Conservation (phyloP, 2,797 vertebrate species). For the Phalanger gymnotis region DNA sequence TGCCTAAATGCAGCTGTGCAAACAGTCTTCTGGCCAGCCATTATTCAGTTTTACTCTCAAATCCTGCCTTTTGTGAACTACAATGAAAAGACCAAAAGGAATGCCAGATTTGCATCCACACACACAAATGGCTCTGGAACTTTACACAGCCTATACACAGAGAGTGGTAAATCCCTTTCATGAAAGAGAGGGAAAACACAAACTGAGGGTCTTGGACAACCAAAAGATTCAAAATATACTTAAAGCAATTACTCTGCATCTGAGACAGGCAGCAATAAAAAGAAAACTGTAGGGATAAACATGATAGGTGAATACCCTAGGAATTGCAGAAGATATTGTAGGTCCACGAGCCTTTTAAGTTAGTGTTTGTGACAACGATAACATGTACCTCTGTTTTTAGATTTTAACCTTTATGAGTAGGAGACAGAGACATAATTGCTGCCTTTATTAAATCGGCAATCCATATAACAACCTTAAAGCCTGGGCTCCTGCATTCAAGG, state of each 20-base stretch:
- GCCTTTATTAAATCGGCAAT: slow-evolving; percentile 39
- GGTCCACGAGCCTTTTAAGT: slow-evolving; percentile 5
- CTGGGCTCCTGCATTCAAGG: slow-evolving; percentile 29
- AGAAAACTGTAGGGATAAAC: slow-evolving; percentile 31
- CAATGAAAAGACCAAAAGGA: slow-evolving; percentile 57
- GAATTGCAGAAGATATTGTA: slow-evolving; percentile 58
- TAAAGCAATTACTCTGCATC: not conserved
- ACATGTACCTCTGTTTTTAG: not conserved
- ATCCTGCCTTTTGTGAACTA: slow-evolving; percentile 54
- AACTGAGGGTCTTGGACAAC: slow-evolving; percentile 37
- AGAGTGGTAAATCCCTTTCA: slow-evolving; percentile 51
- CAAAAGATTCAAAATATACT: slow-evolving; percentile 39
- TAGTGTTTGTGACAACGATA: slow-evolving; percentile 32
- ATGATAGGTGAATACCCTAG: slow-evolving; percentile 33
- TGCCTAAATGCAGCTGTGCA: slow-evolving; percentile 83
- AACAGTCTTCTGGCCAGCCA: slow-evolving; percentile 81
- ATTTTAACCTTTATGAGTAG: slow-evolving; percentile 53
- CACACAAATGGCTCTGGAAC: slow-evolving; percentile 45
- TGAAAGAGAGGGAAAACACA: slow-evolving; percentile 48
- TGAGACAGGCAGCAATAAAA: slow-evolving; percentile 56
- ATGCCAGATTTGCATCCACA: slow-evolving; percentile 64
- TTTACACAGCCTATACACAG: slow-evolving; percentile 24
- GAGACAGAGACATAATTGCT: slow-evolving; percentile 58
- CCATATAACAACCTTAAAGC: slow-evolving; percentile 43
- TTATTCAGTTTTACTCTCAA: slow-evolving; percentile 75